Evolutionary conservation across 2,888 invertebrate genomes (phyloP).

Genomic region (Xanthia togata): DNA sequence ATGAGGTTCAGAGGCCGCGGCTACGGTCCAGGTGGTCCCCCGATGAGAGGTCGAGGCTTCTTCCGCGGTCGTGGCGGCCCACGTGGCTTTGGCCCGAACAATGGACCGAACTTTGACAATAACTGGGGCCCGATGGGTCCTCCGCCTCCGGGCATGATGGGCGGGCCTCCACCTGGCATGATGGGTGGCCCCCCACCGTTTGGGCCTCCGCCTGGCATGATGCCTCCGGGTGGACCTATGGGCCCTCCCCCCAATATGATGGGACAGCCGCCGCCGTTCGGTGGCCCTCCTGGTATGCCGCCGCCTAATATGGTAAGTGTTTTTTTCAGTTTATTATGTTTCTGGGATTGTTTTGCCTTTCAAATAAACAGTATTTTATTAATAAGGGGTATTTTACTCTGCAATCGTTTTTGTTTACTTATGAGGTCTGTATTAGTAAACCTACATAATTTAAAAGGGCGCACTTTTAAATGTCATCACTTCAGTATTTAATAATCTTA

Average conservation of each 20-base stretch:
- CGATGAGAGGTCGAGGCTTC: conserved; percentile 89
- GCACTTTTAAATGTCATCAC: neutral
- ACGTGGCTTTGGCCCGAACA: conserved; percentile 85
- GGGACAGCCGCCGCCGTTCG: conserved; percentile 89
- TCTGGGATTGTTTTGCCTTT: neutral
- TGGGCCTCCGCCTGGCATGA: conserved; percentile 89
- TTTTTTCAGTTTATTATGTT: neutral
- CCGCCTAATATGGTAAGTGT: conserved; percentile 91
- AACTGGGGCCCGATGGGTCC: conserved; percentile 93
- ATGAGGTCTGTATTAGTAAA: neutral
- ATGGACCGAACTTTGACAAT: conserved; percentile 89
- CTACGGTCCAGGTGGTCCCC: conserved; percentile 91
- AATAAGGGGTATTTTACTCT: neutral
- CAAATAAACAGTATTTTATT: neutral
- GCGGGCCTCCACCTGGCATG: conserved; percentile 89
- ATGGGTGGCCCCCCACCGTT: conserved; percentile 87
- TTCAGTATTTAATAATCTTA: neutral
- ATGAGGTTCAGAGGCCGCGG: conserved; percentile 93
- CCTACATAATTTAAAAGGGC: neutral
- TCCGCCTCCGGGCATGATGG: conserved; percentile 90
- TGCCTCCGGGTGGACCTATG: conserved; percentile 91
- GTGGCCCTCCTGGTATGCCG: conserved; percentile 88
- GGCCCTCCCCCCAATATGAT: conserved; percentile 90
- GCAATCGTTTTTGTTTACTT: neutral
- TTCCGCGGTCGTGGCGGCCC: conserved; percentile 89